Conservation (phyloP, 1,140 invertebrate genomes). For the Anoplolepis gracilipes region DNA sequence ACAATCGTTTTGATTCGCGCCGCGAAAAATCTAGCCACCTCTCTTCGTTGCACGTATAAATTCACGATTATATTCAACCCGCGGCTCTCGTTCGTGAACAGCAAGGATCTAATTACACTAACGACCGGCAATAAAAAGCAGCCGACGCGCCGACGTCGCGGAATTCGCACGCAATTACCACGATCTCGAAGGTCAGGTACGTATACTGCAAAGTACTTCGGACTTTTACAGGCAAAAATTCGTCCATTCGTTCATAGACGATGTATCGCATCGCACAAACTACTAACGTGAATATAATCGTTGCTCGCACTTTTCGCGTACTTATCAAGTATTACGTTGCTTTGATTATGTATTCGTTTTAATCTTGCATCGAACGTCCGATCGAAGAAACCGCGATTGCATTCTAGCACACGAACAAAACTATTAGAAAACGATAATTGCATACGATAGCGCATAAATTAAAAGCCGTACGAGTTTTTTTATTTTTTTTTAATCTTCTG, state of each 20-base stretch:
- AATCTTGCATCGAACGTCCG: conserved; percentile 1
- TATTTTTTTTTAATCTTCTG: not conserved
- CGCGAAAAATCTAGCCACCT: conserved; percentile 4
- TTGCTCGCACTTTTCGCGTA: conserved; percentile 50
- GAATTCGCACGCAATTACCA: conserved; percentile 75
- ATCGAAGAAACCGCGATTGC: not conserved
- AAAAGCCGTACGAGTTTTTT: not conserved
- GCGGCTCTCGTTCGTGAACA: conserved; percentile 46
- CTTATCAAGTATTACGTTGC: conserved; percentile 21
- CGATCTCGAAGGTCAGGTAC: conserved; percentile 68
- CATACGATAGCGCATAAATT: conserved; percentile 19
- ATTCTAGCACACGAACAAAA: conserved; percentile 1
- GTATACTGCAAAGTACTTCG: conserved; percentile 28
- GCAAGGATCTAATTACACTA: conserved; percentile 73
- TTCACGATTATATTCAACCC: conserved; percentile 53
- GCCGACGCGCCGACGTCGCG: conserved; percentile 72
- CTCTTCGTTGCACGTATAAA: conserved; percentile 59
- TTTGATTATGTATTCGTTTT: conserved; percentile 10
- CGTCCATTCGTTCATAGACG: not conserved
- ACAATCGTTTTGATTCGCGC: conserved; percentile 16
- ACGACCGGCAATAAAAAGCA: conserved; percentile 76
- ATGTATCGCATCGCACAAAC: conserved; percentile 50
- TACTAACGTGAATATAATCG: conserved; percentile 55
- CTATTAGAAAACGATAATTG: not conserved
- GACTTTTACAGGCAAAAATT: conserved; percentile 41